These are phyloP conservation scores for Priapulus caudatus DNA, from an alignment of 2,888 invertebrate species.

Conservation along the genomic window DNA sequence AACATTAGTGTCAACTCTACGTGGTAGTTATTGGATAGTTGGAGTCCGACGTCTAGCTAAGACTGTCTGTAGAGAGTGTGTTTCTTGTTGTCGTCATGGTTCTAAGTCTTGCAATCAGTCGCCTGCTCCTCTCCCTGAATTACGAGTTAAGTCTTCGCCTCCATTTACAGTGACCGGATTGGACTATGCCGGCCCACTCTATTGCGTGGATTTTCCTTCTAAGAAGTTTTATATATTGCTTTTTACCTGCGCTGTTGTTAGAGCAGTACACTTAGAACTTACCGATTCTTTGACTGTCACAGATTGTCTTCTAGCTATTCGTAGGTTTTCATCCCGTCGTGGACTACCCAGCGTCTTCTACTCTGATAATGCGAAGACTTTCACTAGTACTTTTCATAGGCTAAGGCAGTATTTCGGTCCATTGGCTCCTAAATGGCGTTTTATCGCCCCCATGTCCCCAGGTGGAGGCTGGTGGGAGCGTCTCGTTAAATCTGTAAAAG, in stretches of 20 bases:
- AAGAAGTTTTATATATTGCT: constrained; percentile 8
- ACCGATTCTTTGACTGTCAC: constrained; percentile 4
- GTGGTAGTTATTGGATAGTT: not conserved
- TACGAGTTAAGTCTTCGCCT: not conserved
- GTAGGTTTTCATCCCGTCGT: constrained; percentile 5
- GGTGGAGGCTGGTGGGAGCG: constrained; percentile 15
- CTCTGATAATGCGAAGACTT: too few relatives aligned
- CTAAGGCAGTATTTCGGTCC: constrained; percentile 2
- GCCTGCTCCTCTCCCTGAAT: constrained; percentile 6
- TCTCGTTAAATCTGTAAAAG: constrained; percentile 8
- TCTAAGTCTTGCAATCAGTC: constrained; percentile 4
- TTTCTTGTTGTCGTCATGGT: not conserved
- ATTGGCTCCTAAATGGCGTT: constrained; percentile 11
- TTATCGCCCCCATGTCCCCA: constrained; percentile 9
- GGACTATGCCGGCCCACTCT: constrained; percentile 11
- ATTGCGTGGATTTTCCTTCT: constrained; percentile 2
- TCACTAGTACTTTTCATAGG: not conserved
- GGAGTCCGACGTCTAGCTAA: not conserved
- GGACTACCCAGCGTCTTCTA: constrained; percentile 6
- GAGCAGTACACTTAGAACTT: constrained; percentile 11
- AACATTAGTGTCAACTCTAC: not conserved
- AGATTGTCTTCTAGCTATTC: constrained; percentile 8
- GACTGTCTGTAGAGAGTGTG: constrained; percentile 5
- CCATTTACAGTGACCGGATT: constrained; percentile 9
- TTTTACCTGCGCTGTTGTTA: constrained; percentile 11